Percentiles rank a stretch among this genome's conserved stretches.
These are phyloP conservation scores for Epizoanthus fatuus DNA, from an alignment of 92 coral and sea anemone genomes.

Conservation along the genomic window DNA sequence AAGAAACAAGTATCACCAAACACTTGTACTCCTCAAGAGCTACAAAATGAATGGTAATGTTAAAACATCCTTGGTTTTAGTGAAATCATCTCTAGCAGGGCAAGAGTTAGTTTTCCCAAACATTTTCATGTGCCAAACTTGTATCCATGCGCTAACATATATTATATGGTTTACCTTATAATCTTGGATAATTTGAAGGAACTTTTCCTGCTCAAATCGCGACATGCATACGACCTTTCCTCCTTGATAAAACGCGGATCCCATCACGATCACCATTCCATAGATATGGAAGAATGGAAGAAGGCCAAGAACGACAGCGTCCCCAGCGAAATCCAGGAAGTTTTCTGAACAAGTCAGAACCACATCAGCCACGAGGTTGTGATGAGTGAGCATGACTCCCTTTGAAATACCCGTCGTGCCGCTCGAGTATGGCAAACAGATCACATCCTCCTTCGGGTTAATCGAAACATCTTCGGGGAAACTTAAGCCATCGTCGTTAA, in stretches of 20 bases:
- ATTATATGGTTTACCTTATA: slow-evolving; percentile 71
- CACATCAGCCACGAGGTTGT: slow-evolving; percentile 81
- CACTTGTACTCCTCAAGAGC: too few relatives aligned
- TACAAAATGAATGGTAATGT: too few relatives aligned
- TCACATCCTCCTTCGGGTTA: slow-evolving; percentile 86
- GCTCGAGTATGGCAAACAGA: slow-evolving; percentile 87
- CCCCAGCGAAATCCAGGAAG: slow-evolving; percentile 37
- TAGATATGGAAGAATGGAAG: slow-evolving; percentile 88
- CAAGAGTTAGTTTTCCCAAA: too few relatives aligned
- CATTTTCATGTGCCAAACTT: background rate
- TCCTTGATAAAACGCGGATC: slow-evolving; percentile 66
- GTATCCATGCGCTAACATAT: too few relatives aligned
- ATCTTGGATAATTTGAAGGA: slow-evolving; percentile 81
- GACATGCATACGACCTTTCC: slow-evolving; percentile 80
- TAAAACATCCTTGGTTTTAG: too few relatives aligned
- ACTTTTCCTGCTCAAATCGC: slow-evolving; percentile 76
- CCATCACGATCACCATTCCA: slow-evolving; percentile 70
- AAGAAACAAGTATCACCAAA: too few relatives aligned
- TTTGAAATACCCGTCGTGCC: slow-evolving; percentile 95
- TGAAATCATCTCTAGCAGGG: too few relatives aligned
- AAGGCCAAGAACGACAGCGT: slow-evolving; percentile 75
- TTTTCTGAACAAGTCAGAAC: slow-evolving; percentile 54
- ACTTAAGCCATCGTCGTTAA: slow-evolving; percentile 73
- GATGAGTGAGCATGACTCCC: slow-evolving; percentile 96
- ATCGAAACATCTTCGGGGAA: slow-evolving; percentile 66